Evolutionary conservation across 2,888 invertebrate genomes (phyloP), one percentile per base, ranked within the genome.

Genomic region (Noctua pronuba): DNA sequence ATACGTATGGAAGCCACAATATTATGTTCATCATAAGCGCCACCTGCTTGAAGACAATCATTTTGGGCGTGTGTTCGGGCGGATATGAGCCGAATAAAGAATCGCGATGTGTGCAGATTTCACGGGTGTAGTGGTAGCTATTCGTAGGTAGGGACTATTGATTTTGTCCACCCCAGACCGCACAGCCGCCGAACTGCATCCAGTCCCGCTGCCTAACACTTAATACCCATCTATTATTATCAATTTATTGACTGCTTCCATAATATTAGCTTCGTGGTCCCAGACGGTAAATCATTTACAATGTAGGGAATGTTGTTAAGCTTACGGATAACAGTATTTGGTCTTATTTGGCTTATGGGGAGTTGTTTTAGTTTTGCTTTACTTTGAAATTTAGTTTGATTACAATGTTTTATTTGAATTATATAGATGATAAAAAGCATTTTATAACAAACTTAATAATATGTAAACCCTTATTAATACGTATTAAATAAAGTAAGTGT

Each of bases 141-240:
- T 94, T 95, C 94, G 93, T 93, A 93, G 94, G 94, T 93, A 92
- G 92, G 92, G 93, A 95, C 94, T 96, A 96, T 96, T 95, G 96
- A 96, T 96, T 96, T 96, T 96, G 95, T 95, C 94, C 96, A 95
- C 96, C 96, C 96, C 96, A 93, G 93, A 93, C 93, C 94, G 92
- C 90, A 91, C 92, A 89, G 92, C 91, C 92, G 91, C 92, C 92
- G 92, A 94, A 94, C 92, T 95, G 94, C 94, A 94, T 91, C 91
- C 91, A 89, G 88, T 90, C 89, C 89, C 91, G 89, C 90, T 88
- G 90, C 90, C 90, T 92, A 91, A 91, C 87, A 91, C 90, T 93
- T 94, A 93, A 93, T 93, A 91, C 91, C 89, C 88, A 90, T 93
- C 92, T 94, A 93, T 93, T 95, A 93, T 94, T 94, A 94, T 92